Conservation (phyloP, 2,113 vertebrate genomes). For the cattle (Bos taurus) region ARS-UCD2.0 NC_037343.1:72859001-72859500, state of each 20-base stretch:
- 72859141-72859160: background rate
- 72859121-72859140: background rate
- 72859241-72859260: background rate
- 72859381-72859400: no score
- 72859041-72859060: background rate
- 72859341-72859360: background rate
- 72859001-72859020: background rate
- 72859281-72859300: background rate
- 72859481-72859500: background rate
- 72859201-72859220: background rate
- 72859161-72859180: background rate
- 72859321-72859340: background rate
- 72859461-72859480: background rate
- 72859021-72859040: conserved; percentile 11
- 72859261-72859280: background rate
- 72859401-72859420: background rate
- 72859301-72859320: background rate
- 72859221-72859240: background rate
- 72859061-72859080: background rate
- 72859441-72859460: background rate
- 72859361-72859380: background rate
- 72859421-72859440: background rate
- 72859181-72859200: background rate
- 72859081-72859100: background rate
- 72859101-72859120: conserved; percentile 26